Evolutionary conservation across 1,140 invertebrate genomes (phyloP).

Genomic region (Bombus turneri): DNA sequence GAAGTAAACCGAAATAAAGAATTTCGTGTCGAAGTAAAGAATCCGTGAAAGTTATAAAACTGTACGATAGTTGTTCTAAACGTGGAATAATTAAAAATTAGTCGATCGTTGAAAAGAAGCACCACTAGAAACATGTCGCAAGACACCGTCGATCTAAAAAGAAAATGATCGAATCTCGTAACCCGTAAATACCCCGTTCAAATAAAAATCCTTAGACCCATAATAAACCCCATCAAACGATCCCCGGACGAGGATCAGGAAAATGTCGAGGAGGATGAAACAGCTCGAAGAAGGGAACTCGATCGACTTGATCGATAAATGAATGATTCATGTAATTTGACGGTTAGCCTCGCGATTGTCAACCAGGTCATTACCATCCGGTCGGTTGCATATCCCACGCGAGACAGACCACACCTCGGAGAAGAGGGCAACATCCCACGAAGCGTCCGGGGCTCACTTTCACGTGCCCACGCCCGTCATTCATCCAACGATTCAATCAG

Average conservation of each 20-base stretch:
- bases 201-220: not conserved
- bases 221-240: not conserved
- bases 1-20: not conserved
- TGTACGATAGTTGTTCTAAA: too few relatives aligned
- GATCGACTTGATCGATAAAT: conserved; percentile 38
- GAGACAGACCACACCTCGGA: conserved; percentile 60
- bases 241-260: not conserved
- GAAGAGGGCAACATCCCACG: conserved; percentile 64
- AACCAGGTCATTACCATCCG: conserved; percentile 63
- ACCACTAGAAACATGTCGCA: too few relatives aligned
- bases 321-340: conserved; percentile 56
- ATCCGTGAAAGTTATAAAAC: too few relatives aligned
- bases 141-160: too few relatives aligned
- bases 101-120: too few relatives aligned
- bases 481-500: conserved; percentile 66
- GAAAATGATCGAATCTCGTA: too few relatives aligned
- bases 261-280: not conserved
- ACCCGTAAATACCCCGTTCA: not conserved
- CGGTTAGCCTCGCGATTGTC: conserved; percentile 59
- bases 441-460: conserved; percentile 58
- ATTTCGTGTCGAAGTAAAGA: not conserved
- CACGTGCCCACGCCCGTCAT: conserved; percentile 65
- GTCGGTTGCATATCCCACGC: conserved; percentile 59
- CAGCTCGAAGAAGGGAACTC: conserved; percentile 22
- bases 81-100: too few relatives aligned